Evolutionary conservation across 2,113 vertebrate species (phyloP).

Genomic region (Odontesthes bonariensis): DNA sequence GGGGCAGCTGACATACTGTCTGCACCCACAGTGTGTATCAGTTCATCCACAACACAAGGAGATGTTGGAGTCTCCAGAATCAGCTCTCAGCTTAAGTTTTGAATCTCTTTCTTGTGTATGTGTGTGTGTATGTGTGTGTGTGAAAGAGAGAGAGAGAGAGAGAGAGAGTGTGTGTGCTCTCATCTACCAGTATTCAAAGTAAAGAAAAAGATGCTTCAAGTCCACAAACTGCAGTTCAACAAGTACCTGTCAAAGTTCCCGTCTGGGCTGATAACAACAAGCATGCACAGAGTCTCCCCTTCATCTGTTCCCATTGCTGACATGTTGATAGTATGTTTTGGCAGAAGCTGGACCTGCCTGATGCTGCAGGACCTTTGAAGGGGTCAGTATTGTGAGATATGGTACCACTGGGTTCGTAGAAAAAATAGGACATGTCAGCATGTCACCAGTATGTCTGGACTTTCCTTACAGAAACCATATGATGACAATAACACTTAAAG

Average conservation of each 20-base stretch:
- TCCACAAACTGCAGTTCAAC: slow-evolving; percentile 38
- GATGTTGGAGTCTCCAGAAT: slow-evolving; percentile 25
- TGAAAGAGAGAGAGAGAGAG: neutral
- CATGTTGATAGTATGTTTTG: neutral
- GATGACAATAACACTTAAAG: too few relatives aligned
- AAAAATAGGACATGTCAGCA: too few relatives aligned
- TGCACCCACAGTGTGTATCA: slow-evolving; percentile 16
- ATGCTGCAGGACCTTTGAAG: too few relatives aligned
- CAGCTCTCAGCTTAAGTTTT: slow-evolving; percentile 32
- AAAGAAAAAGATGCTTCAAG: slow-evolving; percentile 3
- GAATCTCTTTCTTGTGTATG: slow-evolving; percentile 65
- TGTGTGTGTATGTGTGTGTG: too few relatives aligned
- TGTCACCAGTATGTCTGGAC: too few relatives aligned
- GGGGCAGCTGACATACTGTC: slow-evolving; percentile 23
- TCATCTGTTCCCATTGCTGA: neutral
- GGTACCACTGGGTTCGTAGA: too few relatives aligned
- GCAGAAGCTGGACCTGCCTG: too few relatives aligned
- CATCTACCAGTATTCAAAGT: slow-evolving; percentile 17
- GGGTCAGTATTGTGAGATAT: too few relatives aligned
- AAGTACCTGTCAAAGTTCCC: neutral
- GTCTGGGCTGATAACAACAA: too few relatives aligned
- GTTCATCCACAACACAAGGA: slow-evolving; percentile 43
- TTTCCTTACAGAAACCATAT: too few relatives aligned
- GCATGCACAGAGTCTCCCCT: too few relatives aligned
- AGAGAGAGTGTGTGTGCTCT: neutral